Evolutionary conservation across 2,113 vertebrate genomes (phyloP), one percentile per base, ranked within the genome.

Genomic region (Pardalotus punctatus): DNA sequence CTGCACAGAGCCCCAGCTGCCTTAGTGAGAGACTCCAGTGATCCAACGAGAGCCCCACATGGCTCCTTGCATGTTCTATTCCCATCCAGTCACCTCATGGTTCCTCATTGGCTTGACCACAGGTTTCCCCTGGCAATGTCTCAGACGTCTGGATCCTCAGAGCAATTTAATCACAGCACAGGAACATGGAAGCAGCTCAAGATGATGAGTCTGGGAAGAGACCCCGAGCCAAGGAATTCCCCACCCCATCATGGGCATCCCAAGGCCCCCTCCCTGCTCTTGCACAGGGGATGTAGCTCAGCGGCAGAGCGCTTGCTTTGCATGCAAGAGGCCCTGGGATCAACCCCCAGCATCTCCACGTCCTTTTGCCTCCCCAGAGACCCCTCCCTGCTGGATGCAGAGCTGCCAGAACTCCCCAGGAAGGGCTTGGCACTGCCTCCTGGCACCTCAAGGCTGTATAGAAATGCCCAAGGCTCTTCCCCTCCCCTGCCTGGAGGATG

Each of bases 361-460:
- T 22, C 3, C 6, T 86, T 90, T 77, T 56, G 27, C 6, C 9
- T 50, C 27, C 4, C 8, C 2, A 0, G 42, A 0, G 42, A 27
- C 3, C 11, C 6, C 7, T 58, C 42, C 1, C 24, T 33, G 33
- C 4, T 18, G 5, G 9, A 33, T 35, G 20, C 4, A 0, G 12
- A n/a, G 12, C 33, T 64, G 25, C 4, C 38, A 58, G 21, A 56
- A 9, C 50, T 43, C 21, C n/a, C 27, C 33, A 27, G 21, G 21
- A 88, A 47, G 36, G 5, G 18, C 18, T 25, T 42, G 14, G 35
- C 0, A 0, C 21, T 64, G 42, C 31, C 29, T 56, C 48, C 40
- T 35, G 57, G 20, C 24, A 25, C 11, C 24, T 16, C 24, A 54
- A 48, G 13, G 16, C n/a, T 33, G 12, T 20, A 10, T 10, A 35